phyloP scores from a whole-genome alignment of 2,888 invertebrate genomes.

The Melolontha melolontha region DNA sequence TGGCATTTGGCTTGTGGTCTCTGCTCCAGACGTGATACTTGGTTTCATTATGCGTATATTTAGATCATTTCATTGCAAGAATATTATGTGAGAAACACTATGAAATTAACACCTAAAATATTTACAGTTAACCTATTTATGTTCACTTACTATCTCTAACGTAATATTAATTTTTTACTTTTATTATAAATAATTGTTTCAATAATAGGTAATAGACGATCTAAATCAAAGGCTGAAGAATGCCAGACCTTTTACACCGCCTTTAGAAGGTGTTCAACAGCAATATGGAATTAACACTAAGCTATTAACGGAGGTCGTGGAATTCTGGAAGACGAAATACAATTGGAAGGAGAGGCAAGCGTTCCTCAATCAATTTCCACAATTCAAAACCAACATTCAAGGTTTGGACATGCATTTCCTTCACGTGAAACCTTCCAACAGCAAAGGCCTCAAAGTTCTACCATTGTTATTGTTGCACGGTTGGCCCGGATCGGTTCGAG shows the following conservation, averaged over 20 bases:
- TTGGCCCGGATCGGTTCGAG: slow-evolving; percentile 91
- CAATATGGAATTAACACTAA: slow-evolving; percentile 85
- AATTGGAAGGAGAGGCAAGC: slow-evolving; percentile 75
- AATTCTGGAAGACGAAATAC: slow-evolving; percentile 82
- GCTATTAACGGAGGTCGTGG: slow-evolving; percentile 74
- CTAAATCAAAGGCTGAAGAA: slow-evolving; percentile 70
- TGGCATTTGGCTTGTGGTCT: too few species aligned
- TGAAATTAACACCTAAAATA: too few species aligned
- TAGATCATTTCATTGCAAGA: too few species aligned
- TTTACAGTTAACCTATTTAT: too few species aligned
- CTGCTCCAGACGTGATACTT: too few species aligned
- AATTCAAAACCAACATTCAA: slow-evolving; percentile 78
- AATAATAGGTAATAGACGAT: slow-evolving; percentile 66
- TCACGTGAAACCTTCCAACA: slow-evolving; percentile 70
- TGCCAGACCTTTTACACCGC: slow-evolving; percentile 61
- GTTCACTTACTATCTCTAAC: too few species aligned
- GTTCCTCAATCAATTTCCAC: slow-evolving; percentile 74
- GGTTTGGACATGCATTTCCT: slow-evolving; percentile 77
- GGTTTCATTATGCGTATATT: too few species aligned
- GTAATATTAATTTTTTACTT: too few species aligned
- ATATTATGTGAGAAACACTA: too few species aligned
- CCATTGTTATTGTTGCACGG: slow-evolving; percentile 85
- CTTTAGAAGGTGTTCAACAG: slow-evolving; percentile 78
- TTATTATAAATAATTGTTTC: too few species aligned
- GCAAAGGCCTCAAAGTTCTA: slow-evolving; percentile 62